These are phyloP conservation scores for Drosophila phalerata DNA, from an alignment of 2,888 invertebrate species.

Conservation along the genomic window DNA sequence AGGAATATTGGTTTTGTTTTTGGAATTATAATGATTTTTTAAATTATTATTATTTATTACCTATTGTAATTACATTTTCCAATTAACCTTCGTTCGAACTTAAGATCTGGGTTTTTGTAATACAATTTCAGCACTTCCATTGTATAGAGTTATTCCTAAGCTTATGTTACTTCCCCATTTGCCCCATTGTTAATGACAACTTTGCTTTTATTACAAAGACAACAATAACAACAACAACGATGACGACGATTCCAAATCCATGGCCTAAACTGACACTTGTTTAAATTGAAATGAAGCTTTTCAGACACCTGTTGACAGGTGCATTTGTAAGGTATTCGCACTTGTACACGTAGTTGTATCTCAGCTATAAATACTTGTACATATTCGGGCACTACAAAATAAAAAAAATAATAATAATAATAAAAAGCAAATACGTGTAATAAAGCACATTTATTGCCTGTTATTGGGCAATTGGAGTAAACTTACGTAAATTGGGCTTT, in stretches of 20 bases:
- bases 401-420: conserved; percentile 1
- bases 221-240: conserved; percentile 19
- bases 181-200: conserved; percentile 46
- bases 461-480: conserved; percentile 11
- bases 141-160: conserved; percentile 4
- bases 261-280: conserved; percentile 58
- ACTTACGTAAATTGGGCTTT: conserved; percentile 15
- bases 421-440: conserved; percentile 19
- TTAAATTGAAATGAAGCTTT: conserved; percentile 52
- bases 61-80: conserved; percentile 13
- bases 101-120: conserved; percentile 23
- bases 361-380: conserved; percentile 2
- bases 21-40: not conserved
- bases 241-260: conserved; percentile 17
- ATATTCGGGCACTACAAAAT: not conserved
- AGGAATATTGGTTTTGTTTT: not conserved
- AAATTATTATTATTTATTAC: conserved; percentile 2
- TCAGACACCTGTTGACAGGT: conserved; percentile 56
- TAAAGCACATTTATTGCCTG: conserved; percentile 30
- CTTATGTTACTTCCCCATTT: conserved; percentile 40
- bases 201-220: conserved; percentile 56
- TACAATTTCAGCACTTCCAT: conserved; percentile 22
- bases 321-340: conserved; percentile 29
- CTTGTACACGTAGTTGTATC: conserved; percentile 23
- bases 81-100: conserved; percentile 41